Conservation (phyloP, 2,888 invertebrate species). For the Nemapogon koenigi region DNA sequence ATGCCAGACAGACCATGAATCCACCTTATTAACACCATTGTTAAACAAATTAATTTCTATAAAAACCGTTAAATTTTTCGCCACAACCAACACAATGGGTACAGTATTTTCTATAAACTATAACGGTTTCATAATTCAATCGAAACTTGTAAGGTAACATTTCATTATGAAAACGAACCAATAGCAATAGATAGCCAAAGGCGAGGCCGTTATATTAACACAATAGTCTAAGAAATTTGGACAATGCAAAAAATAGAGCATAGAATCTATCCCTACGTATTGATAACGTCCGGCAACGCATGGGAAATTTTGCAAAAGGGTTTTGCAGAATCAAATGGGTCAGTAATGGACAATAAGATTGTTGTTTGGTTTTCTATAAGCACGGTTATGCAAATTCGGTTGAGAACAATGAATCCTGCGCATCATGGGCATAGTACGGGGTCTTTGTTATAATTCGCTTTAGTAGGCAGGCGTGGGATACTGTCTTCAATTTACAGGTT, state of each 20-base stretch:
- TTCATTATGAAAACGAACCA: conserved; percentile 4
- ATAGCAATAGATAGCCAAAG: conserved; percentile 34
- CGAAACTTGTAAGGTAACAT: conserved; percentile 4
- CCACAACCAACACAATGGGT: too few relatives aligned
- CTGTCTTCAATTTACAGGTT: too few relatives aligned
- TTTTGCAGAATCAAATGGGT: conserved; percentile 46
- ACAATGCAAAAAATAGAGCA: conserved; percentile 62
- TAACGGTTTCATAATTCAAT: conserved; percentile 41
- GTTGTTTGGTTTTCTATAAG: conserved; percentile 9
- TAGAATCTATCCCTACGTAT: conserved; percentile 40
- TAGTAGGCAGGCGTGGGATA: conserved; percentile 3
- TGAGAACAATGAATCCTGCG: conserved; percentile 33
- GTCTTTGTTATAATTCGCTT: too few relatives aligned
- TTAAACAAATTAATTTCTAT: too few relatives aligned
- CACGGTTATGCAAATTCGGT: conserved; percentile 52
- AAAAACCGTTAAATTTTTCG: too few relatives aligned
- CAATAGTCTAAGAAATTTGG: conserved; percentile 21
- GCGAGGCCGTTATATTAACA: conserved; percentile 39
- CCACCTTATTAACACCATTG: too few relatives aligned
- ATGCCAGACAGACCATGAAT: too few relatives aligned
- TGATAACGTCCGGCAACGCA: conserved; percentile 23
- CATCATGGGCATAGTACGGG: too few relatives aligned
- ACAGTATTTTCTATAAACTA: too few relatives aligned
- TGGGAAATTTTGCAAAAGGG: conserved; percentile 55
- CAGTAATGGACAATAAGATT: conserved; percentile 26